These are phyloP conservation scores for Lacerta agilis DNA, from an alignment of 2,797 vertebrate species.

Conservation along the genomic window DNA sequence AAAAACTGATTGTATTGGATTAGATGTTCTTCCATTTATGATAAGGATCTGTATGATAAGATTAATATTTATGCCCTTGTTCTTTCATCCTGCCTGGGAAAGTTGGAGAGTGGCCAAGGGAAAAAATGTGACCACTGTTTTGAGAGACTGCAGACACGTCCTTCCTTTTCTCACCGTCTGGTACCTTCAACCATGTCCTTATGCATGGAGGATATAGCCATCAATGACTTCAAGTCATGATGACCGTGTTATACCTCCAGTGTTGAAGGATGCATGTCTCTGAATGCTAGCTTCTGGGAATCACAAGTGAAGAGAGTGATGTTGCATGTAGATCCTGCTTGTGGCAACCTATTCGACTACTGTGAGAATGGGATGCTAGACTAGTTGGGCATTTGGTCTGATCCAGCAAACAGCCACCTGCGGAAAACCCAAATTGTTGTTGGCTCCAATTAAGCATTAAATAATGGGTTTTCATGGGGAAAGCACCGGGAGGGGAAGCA, in stretches of 20 bases:
- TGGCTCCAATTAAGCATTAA: too few species aligned
- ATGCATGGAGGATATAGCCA: too few species aligned
- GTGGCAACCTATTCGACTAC: too few species aligned
- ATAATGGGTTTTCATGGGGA: too few species aligned
- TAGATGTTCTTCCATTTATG: not conserved
- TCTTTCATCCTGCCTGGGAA: not conserved
- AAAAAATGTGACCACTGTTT: not conserved
- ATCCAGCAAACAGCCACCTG: too few species aligned
- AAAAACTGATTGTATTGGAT: not conserved
- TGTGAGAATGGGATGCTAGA: too few species aligned
- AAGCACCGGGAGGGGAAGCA: too few species aligned
- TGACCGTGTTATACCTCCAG: too few species aligned
- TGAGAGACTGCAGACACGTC: not conserved
- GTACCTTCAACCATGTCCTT: not conserved
- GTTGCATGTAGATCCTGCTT: not conserved
- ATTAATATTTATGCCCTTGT: not conserved
- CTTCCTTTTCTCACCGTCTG: not conserved
- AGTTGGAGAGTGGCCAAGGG: not conserved
- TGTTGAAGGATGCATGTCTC: not conserved
- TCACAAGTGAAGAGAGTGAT: not conserved
- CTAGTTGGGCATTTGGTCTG: too few species aligned
- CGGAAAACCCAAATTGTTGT: too few species aligned
- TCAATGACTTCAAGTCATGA: too few species aligned
- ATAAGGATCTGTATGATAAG: not conserved
- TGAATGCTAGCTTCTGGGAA: too few species aligned